Evolutionary conservation across 2,888 invertebrate species (phyloP).

Genomic region (Falcaria lacertinaria): DNA sequence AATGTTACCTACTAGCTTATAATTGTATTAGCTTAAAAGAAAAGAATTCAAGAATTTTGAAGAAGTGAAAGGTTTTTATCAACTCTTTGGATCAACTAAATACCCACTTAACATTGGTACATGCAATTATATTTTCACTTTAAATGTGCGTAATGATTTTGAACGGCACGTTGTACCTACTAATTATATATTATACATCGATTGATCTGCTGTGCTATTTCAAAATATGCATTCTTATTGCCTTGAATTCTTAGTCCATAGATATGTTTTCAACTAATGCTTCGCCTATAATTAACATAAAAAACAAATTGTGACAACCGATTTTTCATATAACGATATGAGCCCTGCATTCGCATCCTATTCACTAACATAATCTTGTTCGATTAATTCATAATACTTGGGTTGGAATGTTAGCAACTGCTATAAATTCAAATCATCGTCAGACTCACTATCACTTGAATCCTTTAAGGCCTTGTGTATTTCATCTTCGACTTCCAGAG

Average conservation of each 20-base stretch:
- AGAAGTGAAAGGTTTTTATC: conserved; percentile 11
- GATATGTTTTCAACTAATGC: background rate
- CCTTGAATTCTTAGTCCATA: background rate
- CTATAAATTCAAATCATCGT: conserved; percentile 67
- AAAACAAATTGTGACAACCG: conserved; percentile 44
- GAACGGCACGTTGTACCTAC: too few relatives aligned
- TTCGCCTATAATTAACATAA: conserved; percentile 12
- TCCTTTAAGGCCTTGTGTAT: conserved; percentile 63
- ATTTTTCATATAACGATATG: conserved; percentile 50
- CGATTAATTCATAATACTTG: conserved; percentile 48
- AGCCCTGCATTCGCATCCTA: conserved; percentile 46
- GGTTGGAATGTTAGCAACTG: conserved; percentile 40
- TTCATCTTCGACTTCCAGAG: conserved; percentile 64
- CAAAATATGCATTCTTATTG: background rate
- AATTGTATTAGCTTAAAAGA: conserved; percentile 12
- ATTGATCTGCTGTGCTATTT: too few relatives aligned
- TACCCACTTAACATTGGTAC: too few relatives aligned
- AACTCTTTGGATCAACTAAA: conserved; percentile 30
- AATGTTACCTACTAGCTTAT: conserved; percentile 3
- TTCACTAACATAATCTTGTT: conserved; percentile 39
- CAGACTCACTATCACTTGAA: conserved; percentile 63
- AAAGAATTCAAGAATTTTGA: conserved; percentile 6
- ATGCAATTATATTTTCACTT: too few relatives aligned
- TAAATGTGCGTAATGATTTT: too few relatives aligned
- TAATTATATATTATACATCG: too few relatives aligned